phyloP scores from a whole-genome alignment of 2,113 vertebrate species.

The Myxocyprinus asiaticus region DNA sequence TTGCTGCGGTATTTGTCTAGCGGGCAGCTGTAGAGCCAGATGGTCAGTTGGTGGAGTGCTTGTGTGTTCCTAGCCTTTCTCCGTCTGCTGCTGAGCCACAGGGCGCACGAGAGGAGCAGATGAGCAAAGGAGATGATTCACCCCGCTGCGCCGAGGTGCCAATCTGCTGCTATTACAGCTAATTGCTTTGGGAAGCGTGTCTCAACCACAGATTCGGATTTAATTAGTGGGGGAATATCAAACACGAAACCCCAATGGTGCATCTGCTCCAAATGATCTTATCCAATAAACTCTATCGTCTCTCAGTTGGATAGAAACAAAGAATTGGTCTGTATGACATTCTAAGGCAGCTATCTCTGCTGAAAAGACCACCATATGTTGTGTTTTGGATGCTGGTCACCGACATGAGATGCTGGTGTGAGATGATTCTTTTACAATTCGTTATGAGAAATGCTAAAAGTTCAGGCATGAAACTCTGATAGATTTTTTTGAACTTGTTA shows the following conservation, averaged over 20 bases:
- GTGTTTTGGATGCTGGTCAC: too few species aligned
- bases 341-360: too few species aligned
- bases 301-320: not conserved
- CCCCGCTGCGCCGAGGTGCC: constrained; percentile 47
- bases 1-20: too few species aligned
- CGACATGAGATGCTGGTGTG: too few species aligned
- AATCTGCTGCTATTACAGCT: constrained; percentile 62
- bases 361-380: too few species aligned
- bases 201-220: constrained; percentile 19
- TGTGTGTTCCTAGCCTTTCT: not conserved
- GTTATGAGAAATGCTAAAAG: too few species aligned
- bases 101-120: constrained; percentile 41
- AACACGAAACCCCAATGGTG: not conserved
- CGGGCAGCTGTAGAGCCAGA: constrained; percentile 58
- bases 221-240: not conserved
- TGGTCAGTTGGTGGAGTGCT: constrained; percentile 56
- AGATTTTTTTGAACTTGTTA: too few species aligned
- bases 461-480: too few species aligned
- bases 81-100: constrained; percentile 41
- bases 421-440: too few species aligned
- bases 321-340: not conserved
- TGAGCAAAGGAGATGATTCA: constrained; percentile 66
- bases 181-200: constrained; percentile 55
- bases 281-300: constrained; percentile 30
- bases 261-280: too few species aligned